Percentiles rank a stretch among this genome's conserved stretches.
phyloP scores from a whole-genome alignment of 1,140 invertebrate genomes.

The Linepithema humile region DNA sequence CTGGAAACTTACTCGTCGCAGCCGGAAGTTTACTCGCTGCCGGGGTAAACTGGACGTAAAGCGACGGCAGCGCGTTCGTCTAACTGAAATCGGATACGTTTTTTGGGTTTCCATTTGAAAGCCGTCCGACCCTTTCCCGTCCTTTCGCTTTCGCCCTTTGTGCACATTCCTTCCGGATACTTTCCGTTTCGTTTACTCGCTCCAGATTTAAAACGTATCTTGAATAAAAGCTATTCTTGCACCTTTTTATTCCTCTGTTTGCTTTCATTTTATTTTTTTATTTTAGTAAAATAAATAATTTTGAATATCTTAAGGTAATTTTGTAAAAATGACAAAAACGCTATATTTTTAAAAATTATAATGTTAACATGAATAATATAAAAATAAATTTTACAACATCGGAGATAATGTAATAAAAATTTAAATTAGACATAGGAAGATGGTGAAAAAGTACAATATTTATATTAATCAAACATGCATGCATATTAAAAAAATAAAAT shows the following conservation, averaged over 20 bases:
- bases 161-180: slow-evolving; percentile 40
- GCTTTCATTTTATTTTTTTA: not conserved
- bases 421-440: not conserved
- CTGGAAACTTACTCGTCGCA: slow-evolving; percentile 59
- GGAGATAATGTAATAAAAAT: not conserved
- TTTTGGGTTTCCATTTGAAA: slow-evolving; percentile 67
- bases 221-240: not conserved
- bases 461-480: too few species aligned
- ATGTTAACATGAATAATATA: not conserved
- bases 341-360: too few species aligned
- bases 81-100: slow-evolving; percentile 67
- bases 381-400: not conserved
- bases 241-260: not conserved
- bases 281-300: not conserved
- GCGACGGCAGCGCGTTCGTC: slow-evolving; percentile 40
- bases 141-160: slow-evolving; percentile 57
- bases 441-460: not conserved
- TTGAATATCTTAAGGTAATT: not conserved
- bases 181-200: slow-evolving; percentile 38
- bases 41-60: slow-evolving; percentile 59
- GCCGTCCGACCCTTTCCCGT: slow-evolving; percentile 54
- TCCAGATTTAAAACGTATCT: slow-evolving; percentile 38
- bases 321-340: too few species aligned
- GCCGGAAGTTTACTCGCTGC: slow-evolving; percentile 59
- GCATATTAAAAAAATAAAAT: not conserved